Percentiles rank a stretch among this genome's conserved stretches.
These are phyloP conservation scores for Saturnia pavonia DNA, from an alignment of 2,888 invertebrate species.

Conservation along the genomic window DNA sequence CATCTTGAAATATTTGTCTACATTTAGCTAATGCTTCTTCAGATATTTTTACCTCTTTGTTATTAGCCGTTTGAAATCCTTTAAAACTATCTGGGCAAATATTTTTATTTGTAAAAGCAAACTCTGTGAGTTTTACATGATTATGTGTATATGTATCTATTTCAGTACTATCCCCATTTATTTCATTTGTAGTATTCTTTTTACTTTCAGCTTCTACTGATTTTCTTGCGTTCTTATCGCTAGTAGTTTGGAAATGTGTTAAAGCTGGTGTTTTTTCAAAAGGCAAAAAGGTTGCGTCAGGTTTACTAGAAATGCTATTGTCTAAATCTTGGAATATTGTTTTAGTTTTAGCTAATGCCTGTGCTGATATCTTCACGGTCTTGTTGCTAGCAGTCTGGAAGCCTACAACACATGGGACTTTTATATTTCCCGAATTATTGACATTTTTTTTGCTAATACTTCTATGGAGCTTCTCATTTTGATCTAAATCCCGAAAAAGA, in stretches of 20 bases:
- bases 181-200: constrained; percentile 39
- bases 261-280: background rate
- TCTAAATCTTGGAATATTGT: constrained; percentile 46
- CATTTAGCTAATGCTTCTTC: constrained; percentile 55
- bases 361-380: constrained; percentile 47
- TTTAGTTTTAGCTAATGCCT: constrained; percentile 46
- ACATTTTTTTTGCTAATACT: background rate
- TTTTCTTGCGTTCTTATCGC: constrained; percentile 43
- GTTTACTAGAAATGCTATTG: constrained; percentile 3
- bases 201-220: constrained; percentile 46
- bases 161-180: constrained; percentile 11
- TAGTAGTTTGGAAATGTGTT: constrained; percentile 44
- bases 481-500: constrained; percentile 34
- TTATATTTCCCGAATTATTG: constrained; percentile 14
- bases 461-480: constrained; percentile 29
- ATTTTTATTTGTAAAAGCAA: background rate
- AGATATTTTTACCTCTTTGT: constrained; percentile 49
- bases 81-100: constrained; percentile 19
- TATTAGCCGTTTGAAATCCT: constrained; percentile 57
- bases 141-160: constrained; percentile 9
- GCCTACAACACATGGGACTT: constrained; percentile 36
- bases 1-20: constrained; percentile 47
- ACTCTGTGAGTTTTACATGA: background rate
- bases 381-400: constrained; percentile 68
- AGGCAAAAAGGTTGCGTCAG: background rate